Evolutionary conservation across 2,797 vertebrate species (phyloP).

Genomic region (Gobionotothen gibberifrons): DNA sequence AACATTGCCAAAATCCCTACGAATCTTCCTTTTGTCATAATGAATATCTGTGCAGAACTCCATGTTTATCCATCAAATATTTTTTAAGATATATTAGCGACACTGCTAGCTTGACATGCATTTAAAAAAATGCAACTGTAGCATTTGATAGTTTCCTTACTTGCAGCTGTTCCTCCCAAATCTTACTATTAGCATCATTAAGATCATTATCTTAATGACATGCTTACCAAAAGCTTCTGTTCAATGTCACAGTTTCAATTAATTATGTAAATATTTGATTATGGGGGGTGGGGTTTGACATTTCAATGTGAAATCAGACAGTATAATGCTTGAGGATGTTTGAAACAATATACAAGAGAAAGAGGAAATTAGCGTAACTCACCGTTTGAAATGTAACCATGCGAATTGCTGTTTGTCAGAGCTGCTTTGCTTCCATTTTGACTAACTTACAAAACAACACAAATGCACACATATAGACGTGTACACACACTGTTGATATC

Average conservation of each 20-base stretch:
- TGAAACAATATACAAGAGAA: not conserved
- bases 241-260: not conserved
- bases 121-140: not conserved
- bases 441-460: slow-evolving; percentile 11
- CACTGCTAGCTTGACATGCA: too few relatives aligned
- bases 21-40: not conserved
- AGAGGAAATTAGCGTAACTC: slow-evolving; percentile 48
- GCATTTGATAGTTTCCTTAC: not conserved
- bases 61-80: not conserved
- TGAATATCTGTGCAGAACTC: not conserved
- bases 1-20: not conserved
- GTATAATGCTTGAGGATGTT: not conserved
- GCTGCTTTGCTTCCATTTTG: slow-evolving; percentile 57
- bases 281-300: too few relatives aligned
- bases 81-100: not conserved
- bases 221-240: not conserved
- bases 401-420: slow-evolving; percentile 19
- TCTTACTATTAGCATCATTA: not conserved
- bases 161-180: not conserved
- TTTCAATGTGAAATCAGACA: not conserved
- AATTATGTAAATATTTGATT: not conserved
- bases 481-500: slow-evolving; percentile 39
- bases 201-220: not conserved
- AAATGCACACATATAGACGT: slow-evolving; percentile 5
- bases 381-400: slow-evolving; percentile 40